phyloP scores from a whole-genome alignment of 2,888 invertebrate genomes.

The Kryphioiulus occultus region DNA sequence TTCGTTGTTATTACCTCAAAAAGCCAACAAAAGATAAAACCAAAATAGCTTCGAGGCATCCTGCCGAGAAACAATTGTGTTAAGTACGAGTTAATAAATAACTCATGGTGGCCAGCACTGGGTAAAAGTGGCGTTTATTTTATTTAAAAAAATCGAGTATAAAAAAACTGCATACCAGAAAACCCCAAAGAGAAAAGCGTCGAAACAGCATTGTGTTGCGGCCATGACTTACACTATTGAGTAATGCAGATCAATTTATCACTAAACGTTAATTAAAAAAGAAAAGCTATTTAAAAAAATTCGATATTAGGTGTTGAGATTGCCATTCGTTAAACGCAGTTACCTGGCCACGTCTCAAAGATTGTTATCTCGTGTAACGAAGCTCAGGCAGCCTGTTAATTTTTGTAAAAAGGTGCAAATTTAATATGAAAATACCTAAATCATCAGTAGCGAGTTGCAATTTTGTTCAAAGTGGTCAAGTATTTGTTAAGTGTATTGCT shows the following conservation, averaged over 20 bases:
- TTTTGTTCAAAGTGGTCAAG: not conserved
- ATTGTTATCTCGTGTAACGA: not conserved
- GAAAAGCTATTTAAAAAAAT: slow-evolving; percentile 19
- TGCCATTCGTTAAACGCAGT: not conserved
- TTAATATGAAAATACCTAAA: slow-evolving; percentile 28
- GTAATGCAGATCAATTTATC: not conserved
- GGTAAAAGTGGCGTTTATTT: not conserved
- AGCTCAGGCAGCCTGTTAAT: not conserved
- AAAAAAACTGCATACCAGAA: not conserved
- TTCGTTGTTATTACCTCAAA: slow-evolving; percentile 19
- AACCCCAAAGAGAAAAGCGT: not conserved
- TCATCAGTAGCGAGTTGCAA: not conserved
- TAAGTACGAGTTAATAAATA: slow-evolving; percentile 15
- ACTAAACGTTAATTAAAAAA: slow-evolving; percentile 30
- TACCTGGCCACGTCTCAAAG: not conserved
- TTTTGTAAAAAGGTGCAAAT: not conserved
- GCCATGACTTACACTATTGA: not conserved
- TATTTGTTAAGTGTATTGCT: not conserved
- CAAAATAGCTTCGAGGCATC: not conserved
- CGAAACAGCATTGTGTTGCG: not conserved
- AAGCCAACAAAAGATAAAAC: slow-evolving; percentile 7
- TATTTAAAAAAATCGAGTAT: not conserved
- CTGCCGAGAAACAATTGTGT: slow-evolving; percentile 35
- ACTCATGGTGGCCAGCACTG: not conserved
- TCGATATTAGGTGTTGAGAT: not conserved